phyloP scores from a whole-genome alignment of 2,797 vertebrate species.

The Xenops minutus region DNA sequence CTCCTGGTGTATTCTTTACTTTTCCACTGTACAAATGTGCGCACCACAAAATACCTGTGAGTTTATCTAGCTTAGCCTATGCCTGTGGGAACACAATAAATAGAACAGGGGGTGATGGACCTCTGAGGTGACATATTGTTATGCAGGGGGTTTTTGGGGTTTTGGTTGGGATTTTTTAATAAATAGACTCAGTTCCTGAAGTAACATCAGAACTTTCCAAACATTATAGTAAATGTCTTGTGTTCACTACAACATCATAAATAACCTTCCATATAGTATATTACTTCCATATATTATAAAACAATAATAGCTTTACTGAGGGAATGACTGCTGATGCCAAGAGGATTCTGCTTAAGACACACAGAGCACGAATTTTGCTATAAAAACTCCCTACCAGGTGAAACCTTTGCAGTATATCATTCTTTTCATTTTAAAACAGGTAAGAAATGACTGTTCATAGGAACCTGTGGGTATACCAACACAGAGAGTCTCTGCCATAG shows the following conservation, averaged over 20 bases:
- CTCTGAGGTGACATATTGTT: background rate
- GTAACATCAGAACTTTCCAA: background rate
- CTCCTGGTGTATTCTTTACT: background rate
- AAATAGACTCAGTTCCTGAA: background rate
- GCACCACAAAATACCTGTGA: background rate
- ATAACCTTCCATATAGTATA: background rate
- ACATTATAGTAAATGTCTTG: background rate
- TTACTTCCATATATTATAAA: background rate
- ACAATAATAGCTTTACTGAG: background rate
- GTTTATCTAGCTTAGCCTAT: background rate
- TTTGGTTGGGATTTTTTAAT: background rate
- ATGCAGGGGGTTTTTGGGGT: accelerated
- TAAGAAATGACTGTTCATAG: background rate
- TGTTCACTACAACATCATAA: background rate
- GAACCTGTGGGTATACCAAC: background rate
- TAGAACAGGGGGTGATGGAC: background rate
- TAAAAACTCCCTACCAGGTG: background rate
- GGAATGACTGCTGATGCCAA: background rate
- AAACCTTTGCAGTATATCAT: conserved; percentile 34
- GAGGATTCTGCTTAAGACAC: background rate
- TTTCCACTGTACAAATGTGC: background rate
- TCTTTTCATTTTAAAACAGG: background rate
- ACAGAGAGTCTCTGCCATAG: background rate
- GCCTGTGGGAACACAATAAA: background rate
- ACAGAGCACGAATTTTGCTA: background rate